These are phyloP conservation scores for Eudyptes chrysolophus DNA, from an alignment of 2,113 vertebrate species.

Conservation along the genomic window DNA sequence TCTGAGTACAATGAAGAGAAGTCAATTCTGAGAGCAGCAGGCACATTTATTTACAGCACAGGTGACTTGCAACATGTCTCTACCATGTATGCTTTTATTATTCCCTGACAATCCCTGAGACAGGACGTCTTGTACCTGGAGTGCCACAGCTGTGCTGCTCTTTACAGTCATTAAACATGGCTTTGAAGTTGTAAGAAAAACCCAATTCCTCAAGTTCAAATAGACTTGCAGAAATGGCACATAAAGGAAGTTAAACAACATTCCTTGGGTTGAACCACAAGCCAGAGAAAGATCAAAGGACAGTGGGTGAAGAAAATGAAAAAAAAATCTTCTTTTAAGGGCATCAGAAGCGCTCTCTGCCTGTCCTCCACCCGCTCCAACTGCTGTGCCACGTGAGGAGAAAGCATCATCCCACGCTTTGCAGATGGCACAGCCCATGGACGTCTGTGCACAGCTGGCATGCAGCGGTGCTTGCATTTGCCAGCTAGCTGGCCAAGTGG, in stretches of 20 bases:
- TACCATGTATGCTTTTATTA: neutral
- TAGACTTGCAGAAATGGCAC: neutral
- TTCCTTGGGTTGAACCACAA: neutral
- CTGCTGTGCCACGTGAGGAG: neutral
- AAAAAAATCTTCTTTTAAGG: neutral
- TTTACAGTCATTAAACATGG: neutral
- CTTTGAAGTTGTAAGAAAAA: neutral
- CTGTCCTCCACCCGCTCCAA: neutral
- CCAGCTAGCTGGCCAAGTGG: neutral
- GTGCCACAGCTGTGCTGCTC: neutral
- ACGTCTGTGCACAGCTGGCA: slow-evolving; percentile 30
- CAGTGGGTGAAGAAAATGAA: neutral
- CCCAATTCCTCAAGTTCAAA: neutral
- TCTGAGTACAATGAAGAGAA: neutral
- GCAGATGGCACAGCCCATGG: neutral
- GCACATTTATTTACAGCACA: neutral
- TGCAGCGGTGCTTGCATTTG: rapidly evolving
- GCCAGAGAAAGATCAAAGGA: neutral
- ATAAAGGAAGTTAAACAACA: neutral
- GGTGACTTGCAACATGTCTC: neutral
- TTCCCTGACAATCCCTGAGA: neutral
- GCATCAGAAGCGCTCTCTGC: neutral
- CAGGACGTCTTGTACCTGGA: neutral
- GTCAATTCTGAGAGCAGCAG: slow-evolving; percentile 27
- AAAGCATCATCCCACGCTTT: neutral